These are phyloP conservation scores for Diaprepes abbreviatus DNA, from an alignment of 2,888 invertebrate species.

Conservation along the genomic window DNA sequence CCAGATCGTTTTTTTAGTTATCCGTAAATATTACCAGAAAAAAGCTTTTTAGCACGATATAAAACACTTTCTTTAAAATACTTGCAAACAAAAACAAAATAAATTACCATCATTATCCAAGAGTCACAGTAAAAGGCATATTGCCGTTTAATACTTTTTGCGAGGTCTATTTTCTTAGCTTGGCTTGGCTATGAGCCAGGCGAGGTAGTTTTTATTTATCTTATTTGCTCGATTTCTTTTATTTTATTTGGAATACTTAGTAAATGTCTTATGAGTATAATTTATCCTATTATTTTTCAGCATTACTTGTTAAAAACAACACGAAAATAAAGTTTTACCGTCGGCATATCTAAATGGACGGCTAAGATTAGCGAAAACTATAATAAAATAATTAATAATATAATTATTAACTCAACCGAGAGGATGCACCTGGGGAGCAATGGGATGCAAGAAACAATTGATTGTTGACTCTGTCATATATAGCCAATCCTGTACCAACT, in stretches of 20 bases:
- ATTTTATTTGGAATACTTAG: slow-evolving; percentile 8
- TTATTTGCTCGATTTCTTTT: slow-evolving; percentile 2
- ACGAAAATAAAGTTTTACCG: neutral
- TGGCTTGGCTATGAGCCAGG: neutral
- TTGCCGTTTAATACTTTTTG: slow-evolving; percentile 8
- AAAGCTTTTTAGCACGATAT: too few species aligned
- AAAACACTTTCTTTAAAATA: too few species aligned
- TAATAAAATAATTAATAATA: too few species aligned
- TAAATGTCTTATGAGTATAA: slow-evolving; percentile 7
- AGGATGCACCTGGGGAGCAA: too few species aligned
- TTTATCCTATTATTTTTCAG: neutral
- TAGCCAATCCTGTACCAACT: too few species aligned
- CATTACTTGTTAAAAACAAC: neutral
- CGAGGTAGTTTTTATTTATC: neutral
- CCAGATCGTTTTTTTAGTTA: too few species aligned
- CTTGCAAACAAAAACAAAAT: neutral
- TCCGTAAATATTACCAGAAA: too few species aligned
- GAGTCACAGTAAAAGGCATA: slow-evolving; percentile 6
- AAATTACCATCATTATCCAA: slow-evolving; percentile 1
- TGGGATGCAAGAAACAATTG: too few species aligned
- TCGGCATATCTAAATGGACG: neutral
- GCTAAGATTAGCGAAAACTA: neutral
- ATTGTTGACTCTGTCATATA: too few species aligned
- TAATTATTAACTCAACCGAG: too few species aligned
- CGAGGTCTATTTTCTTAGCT: neutral